Evolutionary conservation across 2,888 invertebrate species (phyloP), one percentile per base, ranked within the genome.

Genomic region (Archips xylosteana): DNA sequence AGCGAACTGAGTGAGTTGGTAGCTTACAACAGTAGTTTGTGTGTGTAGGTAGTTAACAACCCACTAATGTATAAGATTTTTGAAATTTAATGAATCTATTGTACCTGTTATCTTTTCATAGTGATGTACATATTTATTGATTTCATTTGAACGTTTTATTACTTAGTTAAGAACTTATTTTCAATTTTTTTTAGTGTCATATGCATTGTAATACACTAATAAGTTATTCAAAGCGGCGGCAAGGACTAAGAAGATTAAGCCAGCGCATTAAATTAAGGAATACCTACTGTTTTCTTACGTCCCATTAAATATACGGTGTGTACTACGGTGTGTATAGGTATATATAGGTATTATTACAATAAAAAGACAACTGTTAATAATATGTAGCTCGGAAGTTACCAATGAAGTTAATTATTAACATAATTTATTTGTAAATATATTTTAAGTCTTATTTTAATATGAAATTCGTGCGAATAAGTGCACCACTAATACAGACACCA

Each of bases 31-130:
- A 23, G 23, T 23, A 23, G 23, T 23, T 23, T 23, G 23, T 23
- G 23, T 23, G 23, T 23, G 1, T 23, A 23, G 0, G 23, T 23
- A 23, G 23, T 23, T 23, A 23, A 23, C 23, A 23, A 23, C 23
- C 23, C 23, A 23, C 23, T 23, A 23, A 23, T 23, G 23, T 23
- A 23, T 23, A 23, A 23, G 23, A 23, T 23, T 23, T 23, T 23
- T 23, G 1, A 23, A 23, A 57, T 57, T 57, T 57, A 9, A 60
- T n/a, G n/a, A 8, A 60, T 60, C 60, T 57, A 12, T 57, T 57
- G 60, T 60, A 60, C 60, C 60, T 60, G 60, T 60, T 60, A n/a
- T 39, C 4, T 60, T 34, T 60, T 60, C 60, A 60, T 39, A n/a
- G 2, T n/a, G n/a, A n/a, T 60, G 9, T 60, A 59, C 36, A 5